Conservation (phyloP, 1,140 invertebrate species). For the Diachasmimorpha longicaudata region DNA sequence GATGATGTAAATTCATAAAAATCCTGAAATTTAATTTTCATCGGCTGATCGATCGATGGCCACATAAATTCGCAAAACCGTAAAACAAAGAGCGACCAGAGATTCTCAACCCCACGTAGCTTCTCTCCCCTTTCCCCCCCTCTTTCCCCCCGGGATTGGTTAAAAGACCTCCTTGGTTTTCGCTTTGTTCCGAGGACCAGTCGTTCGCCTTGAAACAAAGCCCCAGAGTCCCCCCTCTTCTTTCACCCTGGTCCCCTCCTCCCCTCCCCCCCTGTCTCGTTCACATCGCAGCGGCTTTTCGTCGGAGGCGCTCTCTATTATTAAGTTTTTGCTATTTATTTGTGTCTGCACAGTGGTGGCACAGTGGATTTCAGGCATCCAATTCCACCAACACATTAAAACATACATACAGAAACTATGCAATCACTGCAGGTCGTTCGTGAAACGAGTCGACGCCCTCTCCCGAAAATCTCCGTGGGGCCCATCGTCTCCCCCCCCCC, state of each 20-base stretch:
- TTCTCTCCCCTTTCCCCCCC: too few relatives aligned
- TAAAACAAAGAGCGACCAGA: not conserved
- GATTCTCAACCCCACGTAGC: not conserved
- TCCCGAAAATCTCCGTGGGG: not conserved
- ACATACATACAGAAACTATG: not conserved
- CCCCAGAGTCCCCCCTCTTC: slow-evolving; percentile 34
- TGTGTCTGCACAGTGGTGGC: slow-evolving; percentile 54
- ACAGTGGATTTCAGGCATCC: not conserved
- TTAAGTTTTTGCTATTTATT: slow-evolving; percentile 64
- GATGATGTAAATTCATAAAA: too few relatives aligned
- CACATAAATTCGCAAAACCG: not conserved
- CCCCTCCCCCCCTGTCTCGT: slow-evolving; percentile 32
- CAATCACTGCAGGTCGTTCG: not conserved
- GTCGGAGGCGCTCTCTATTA: slow-evolving; percentile 51
- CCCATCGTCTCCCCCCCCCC: too few relatives aligned
- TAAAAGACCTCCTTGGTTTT: not conserved
- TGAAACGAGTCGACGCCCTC: slow-evolving; percentile 18
- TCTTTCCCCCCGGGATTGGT: slow-evolving; percentile 2
- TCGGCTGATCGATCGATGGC: not conserved
- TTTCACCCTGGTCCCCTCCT: slow-evolving; percentile 29
- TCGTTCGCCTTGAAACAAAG: slow-evolving; percentile 60
- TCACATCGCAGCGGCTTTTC: slow-evolving; percentile 15
- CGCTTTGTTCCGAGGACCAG: slow-evolving; percentile 22
- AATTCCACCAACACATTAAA: not conserved
- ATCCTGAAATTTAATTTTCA: too few relatives aligned